phyloP scores from a whole-genome alignment of 2,888 invertebrate species.

The Silvanus unidentatus region DNA sequence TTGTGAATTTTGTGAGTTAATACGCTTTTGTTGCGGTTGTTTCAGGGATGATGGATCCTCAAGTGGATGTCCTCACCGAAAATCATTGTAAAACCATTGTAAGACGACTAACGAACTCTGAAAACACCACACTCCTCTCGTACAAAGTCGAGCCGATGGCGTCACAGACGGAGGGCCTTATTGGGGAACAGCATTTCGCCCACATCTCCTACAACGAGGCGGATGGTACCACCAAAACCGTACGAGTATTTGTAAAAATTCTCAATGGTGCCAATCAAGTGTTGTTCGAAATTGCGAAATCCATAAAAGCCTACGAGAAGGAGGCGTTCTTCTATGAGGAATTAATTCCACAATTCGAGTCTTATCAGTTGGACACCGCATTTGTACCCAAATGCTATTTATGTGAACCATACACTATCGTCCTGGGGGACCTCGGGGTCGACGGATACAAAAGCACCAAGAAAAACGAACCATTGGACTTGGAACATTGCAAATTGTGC shows the following conservation, averaged over 20 bases:
- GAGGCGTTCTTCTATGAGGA: slow-evolving; percentile 32
- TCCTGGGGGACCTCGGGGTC: slow-evolving; percentile 32
- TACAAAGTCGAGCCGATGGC: slow-evolving; percentile 16
- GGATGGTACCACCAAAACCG: slow-evolving; percentile 7
- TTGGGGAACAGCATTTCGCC: slow-evolving; percentile 25
- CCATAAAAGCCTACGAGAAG: slow-evolving; percentile 30
- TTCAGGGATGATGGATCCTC: slow-evolving; percentile 11
- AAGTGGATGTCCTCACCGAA: slow-evolving; percentile 15
- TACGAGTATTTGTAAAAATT: slow-evolving; percentile 28
- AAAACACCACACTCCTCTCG: slow-evolving; percentile 8
- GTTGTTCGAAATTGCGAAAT: slow-evolving; percentile 23
- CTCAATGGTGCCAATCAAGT: slow-evolving; percentile 21
- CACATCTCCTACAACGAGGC: slow-evolving; percentile 16
- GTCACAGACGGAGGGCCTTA: slow-evolving; percentile 24
- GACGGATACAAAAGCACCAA: slow-evolving; percentile 20
- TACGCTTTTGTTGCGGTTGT: slow-evolving; percentile 3
- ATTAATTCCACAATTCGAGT: slow-evolving; percentile 24
- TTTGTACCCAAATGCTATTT: slow-evolving; percentile 31
- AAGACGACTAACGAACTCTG: slow-evolving; percentile 4
- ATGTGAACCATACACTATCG: slow-evolving; percentile 26
- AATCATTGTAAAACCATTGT: slow-evolving; percentile 19
- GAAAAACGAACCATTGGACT: slow-evolving; percentile 44
- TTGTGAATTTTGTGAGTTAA: no score
- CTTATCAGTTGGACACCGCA: slow-evolving; percentile 22
- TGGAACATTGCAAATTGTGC: slow-evolving; percentile 47